Percentiles rank a stretch among this genome's conserved stretches.
phyloP scores from a whole-genome alignment of 2,113 vertebrate genomes.

The human (Homo sapiens) region DNA sequence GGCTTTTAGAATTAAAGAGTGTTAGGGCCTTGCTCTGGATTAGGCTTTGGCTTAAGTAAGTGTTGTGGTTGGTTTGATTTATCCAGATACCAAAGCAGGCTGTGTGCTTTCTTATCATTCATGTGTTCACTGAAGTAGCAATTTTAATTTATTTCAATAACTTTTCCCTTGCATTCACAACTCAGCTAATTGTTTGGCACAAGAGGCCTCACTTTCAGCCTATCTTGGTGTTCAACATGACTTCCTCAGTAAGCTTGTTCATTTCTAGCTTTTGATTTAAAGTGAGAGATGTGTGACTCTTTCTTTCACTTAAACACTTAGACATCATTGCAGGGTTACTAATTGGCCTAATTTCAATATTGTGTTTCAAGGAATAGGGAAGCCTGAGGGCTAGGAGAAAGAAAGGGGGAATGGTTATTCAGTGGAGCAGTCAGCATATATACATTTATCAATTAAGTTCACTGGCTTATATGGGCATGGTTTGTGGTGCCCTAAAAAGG shows the following conservation, averaged over 20 bases:
- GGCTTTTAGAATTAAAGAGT: background rate
- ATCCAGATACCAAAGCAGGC: background rate
- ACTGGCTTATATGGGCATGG: background rate
- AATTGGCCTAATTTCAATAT: background rate
- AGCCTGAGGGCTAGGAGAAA: background rate
- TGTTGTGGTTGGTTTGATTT: background rate
- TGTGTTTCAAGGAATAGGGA: background rate
- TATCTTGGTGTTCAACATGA: background rate
- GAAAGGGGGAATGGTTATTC: background rate
- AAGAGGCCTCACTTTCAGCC: background rate
- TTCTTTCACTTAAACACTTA: background rate
- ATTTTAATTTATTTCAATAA: background rate
- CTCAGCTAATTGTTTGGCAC: background rate
- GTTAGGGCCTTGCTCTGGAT: background rate
- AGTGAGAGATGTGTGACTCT: background rate
- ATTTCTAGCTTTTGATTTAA: background rate
- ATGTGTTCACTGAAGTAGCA: background rate
- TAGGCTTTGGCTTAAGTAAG: background rate
- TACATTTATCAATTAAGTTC: background rate
- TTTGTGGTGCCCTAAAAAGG: background rate
- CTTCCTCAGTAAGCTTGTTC: background rate
- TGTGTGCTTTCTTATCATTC: background rate
- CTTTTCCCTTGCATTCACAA: background rate
- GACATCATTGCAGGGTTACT: background rate
- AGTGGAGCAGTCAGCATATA: background rate